Base-by-base conservation (phyloP, 2,888 invertebrate genomes). In the Eupithecia pulchellata region DNA sequence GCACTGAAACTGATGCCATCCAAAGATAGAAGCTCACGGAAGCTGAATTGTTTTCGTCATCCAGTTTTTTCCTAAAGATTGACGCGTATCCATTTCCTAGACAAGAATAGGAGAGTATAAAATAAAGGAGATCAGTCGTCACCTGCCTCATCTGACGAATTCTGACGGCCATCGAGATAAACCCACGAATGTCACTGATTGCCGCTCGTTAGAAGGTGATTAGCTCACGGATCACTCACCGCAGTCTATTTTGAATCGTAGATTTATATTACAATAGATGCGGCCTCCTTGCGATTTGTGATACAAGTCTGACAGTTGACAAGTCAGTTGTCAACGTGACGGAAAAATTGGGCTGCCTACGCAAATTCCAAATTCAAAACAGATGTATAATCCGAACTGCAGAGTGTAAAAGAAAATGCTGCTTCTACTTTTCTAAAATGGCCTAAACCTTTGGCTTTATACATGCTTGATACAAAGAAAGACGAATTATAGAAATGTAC, bases 81-180 rank as follows among this genome's bases (percentile, higher is more conserved):
- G 92, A 91, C 90, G 88, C 89, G 91, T 93, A 90, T 93, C 89
- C 92, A 93, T 93, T 93, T 93, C 93, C 92, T 88, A 84, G 84
- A 78, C 86, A 77, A 90, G 88, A 93, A 92, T 92, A 92, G 88
- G 52, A 61, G 4, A 27, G 71, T 67, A 93, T 93, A 91, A 92
- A 92, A 93, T 93, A 93, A 93, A 93, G 87, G 90, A 85, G 85
- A 88, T 93, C 93, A 89, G 81, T 93, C 93, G 84, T 85, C 93
- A 80, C 74, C 76, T 73, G 81, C 77, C 85, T 84, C 87, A 72
- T 72, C 72, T 65, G 83, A 78, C 86, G 85, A 78, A 87, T 90
- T 66, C 69, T 75, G 83, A 78, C 86, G 85, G 79, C 86, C 91
- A 90, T 91, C 89, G 88, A 87, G 84, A 89, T 91, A 91, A 89